Evolutionary conservation across 2,113 vertebrate genomes (phyloP).

Genomic region (Rhinogobius similis): DNA sequence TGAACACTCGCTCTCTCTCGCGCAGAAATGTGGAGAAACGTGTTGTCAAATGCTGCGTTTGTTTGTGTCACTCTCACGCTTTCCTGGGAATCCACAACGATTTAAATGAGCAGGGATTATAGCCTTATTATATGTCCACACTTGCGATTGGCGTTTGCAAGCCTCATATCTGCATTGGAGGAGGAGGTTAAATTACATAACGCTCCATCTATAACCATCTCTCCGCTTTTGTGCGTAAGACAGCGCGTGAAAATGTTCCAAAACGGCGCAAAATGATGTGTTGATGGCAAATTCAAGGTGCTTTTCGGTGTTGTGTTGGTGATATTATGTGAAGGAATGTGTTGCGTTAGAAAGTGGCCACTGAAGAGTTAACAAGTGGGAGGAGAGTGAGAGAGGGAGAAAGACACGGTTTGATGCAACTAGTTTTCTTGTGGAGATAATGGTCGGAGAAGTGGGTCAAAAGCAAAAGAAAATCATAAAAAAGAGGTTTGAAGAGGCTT

Average conservation of each 20-base stretch:
- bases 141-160: background rate
- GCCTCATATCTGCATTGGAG: constrained; percentile 8
- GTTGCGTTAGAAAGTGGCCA: background rate
- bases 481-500: background rate
- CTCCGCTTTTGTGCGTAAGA: background rate
- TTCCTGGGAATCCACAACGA: background rate
- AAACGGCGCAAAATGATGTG: background rate
- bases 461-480: background rate
- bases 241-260: background rate
- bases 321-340: constrained; percentile 5
- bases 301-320: background rate
- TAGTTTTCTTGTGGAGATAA: constrained; percentile 4
- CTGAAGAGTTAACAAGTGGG: constrained; percentile 13
- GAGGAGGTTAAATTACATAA: constrained; percentile 14
- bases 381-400: background rate
- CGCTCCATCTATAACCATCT: background rate
- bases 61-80: background rate
- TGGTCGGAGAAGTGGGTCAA: constrained; percentile 5
- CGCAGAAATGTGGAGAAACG: background rate
- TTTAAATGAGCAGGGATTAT: background rate
- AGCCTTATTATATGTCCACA: background rate
- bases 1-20: background rate
- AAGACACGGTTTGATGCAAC: constrained; percentile 1
- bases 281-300: background rate
- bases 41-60: background rate